phyloP scores from a whole-genome alignment of 1,140 invertebrate species.

The Dufourea novaeangliae region DNA sequence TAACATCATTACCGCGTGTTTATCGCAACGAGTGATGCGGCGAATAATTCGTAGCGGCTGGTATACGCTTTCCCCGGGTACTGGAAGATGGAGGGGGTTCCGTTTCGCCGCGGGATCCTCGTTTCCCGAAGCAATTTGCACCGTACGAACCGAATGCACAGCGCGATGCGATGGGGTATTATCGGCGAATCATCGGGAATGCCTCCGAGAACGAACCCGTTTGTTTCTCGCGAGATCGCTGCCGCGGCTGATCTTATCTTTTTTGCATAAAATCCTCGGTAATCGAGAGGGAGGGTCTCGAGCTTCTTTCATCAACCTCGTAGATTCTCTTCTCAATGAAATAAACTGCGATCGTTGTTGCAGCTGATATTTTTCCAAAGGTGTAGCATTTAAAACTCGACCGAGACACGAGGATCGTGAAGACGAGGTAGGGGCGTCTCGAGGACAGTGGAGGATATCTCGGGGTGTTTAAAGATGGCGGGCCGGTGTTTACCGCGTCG shows the following conservation, averaged over 20 bases:
- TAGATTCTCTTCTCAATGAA: not conserved
- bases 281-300: not conserved
- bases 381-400: too few species aligned
- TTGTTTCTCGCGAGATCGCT: constrained; percentile 19
- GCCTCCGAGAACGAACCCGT: not conserved
- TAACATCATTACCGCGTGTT: not conserved
- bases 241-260: constrained; percentile 16
- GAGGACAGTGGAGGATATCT: constrained; percentile 18
- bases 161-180: constrained; percentile 9
- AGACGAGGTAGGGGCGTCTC: not conserved
- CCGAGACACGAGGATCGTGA: not conserved
- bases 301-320: constrained; percentile 4
- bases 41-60: not conserved
- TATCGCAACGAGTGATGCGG: not conserved
- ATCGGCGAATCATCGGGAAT: constrained; percentile 5
- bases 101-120: not conserved
- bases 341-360: too few species aligned
- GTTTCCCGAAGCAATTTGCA: constrained; percentile 16
- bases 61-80: not conserved
- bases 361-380: too few species aligned
- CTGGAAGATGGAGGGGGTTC: not conserved
- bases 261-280: not conserved
- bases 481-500: constrained; percentile 57
- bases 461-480: constrained; percentile 68
- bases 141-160: not conserved